phyloP scores from a whole-genome alignment of 2,113 vertebrate species.

The Channa argus region DNA sequence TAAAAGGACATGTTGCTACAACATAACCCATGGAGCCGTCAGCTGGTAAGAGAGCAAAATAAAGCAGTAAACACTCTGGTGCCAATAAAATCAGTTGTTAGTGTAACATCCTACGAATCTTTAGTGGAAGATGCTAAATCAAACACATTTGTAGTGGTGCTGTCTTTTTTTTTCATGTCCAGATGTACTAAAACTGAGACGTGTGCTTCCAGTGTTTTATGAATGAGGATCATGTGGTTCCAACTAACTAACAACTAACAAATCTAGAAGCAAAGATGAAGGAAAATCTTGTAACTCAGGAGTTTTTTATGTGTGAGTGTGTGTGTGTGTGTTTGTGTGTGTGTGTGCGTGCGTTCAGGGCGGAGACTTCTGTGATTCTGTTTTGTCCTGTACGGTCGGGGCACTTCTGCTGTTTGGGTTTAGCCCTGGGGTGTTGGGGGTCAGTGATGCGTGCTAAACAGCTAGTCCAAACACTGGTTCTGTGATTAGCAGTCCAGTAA shows the following conservation, averaged over 20 bases:
- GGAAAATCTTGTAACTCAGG: background rate
- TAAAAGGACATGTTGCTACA: background rate
- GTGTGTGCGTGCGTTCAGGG: background rate
- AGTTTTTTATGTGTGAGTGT: background rate
- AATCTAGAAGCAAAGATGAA: conserved; percentile 6
- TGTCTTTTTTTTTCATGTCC: background rate
- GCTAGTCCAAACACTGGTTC: conserved; percentile 51
- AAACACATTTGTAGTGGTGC: background rate
- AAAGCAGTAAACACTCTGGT: background rate
- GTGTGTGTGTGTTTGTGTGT: conserved; percentile 13
- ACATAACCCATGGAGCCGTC: background rate
- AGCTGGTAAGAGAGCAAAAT: background rate
- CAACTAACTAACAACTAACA: conserved; percentile 2
- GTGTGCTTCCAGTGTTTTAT: background rate
- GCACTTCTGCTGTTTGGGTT: conserved; percentile 31
- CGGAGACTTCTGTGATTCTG: conserved; percentile 4
- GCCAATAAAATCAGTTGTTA: background rate
- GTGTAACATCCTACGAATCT: background rate
- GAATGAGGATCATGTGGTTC: conserved; percentile 2
- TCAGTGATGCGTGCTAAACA: conserved; percentile 61
- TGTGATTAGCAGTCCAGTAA: conserved; percentile 51
- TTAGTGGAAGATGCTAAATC: background rate
- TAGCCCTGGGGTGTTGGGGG: conserved; percentile 41
- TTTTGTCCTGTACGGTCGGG: background rate
- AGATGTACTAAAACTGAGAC: background rate